These are phyloP conservation scores for Podarcis cretensis DNA, from an alignment of 2,113 vertebrate genomes.

Conservation along the genomic window DNA sequence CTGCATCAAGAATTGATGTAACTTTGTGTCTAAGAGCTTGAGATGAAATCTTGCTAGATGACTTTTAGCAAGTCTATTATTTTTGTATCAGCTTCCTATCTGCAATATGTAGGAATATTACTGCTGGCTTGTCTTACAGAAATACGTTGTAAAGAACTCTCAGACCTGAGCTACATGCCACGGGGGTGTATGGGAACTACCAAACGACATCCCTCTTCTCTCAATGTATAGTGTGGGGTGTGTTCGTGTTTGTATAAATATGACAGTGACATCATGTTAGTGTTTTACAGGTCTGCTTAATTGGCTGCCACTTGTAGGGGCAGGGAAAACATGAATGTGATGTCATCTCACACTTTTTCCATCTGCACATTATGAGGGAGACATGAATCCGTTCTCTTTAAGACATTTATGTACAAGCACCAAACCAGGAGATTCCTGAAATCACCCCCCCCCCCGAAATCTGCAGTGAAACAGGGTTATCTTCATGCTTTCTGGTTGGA, in stretches of 20 bases:
- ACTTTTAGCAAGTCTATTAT: neutral
- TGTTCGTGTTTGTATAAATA: too few relatives aligned
- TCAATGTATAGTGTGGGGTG: neutral
- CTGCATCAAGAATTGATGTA: neutral
- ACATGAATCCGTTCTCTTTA: neutral
- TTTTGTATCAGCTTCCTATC: neutral
- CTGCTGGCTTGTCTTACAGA: neutral
- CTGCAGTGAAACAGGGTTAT: neutral
- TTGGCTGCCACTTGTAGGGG: neutral
- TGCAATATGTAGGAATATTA: neutral
- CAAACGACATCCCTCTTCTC: neutral
- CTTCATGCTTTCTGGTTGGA: neutral
- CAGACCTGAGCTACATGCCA: neutral
- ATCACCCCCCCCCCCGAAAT: neutral
- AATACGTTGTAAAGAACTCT: neutral
- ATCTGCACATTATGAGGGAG: neutral
- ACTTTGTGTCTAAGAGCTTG: neutral
- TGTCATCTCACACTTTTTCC: neutral
- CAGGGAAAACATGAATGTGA: neutral
- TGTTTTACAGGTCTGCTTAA: neutral
- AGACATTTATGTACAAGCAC: neutral
- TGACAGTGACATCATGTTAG: neutral
- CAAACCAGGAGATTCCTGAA: neutral
- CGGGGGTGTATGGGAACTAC: too few relatives aligned
- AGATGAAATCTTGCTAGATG: neutral